Conservation (phyloP, 1,140 invertebrate species). For the Coelopa frigida region DNA sequence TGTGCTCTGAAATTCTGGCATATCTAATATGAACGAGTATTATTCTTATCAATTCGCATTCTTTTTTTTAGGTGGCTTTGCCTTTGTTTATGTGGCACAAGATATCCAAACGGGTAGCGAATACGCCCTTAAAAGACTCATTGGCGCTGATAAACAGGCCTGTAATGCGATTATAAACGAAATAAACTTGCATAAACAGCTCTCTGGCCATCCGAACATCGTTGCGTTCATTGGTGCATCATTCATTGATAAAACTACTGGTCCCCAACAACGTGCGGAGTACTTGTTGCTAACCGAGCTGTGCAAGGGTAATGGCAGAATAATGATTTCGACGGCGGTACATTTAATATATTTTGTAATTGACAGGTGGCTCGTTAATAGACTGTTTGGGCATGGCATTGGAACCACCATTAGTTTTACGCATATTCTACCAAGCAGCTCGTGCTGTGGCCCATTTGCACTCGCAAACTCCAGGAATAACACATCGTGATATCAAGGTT, state of each 20-base stretch:
- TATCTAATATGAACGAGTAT: slow-evolving; percentile 22
- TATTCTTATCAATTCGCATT: slow-evolving; percentile 23
- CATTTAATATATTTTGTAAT: slow-evolving; percentile 7
- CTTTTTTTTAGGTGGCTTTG: slow-evolving; percentile 77
- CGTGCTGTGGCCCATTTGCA: slow-evolving; percentile 91
- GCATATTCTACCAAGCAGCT: slow-evolving; percentile 87
- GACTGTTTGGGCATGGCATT: slow-evolving; percentile 70
- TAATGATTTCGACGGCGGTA: neutral
- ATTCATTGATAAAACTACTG: slow-evolving; percentile 62
- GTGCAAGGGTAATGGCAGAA: slow-evolving; percentile 49
- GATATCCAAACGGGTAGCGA: slow-evolving; percentile 78
- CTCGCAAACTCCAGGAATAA: slow-evolving; percentile 75
- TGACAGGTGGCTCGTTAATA: slow-evolving; percentile 66
- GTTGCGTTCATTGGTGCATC: slow-evolving; percentile 71
- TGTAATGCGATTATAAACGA: slow-evolving; percentile 70
- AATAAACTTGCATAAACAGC: slow-evolving; percentile 68
- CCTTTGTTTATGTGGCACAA: slow-evolving; percentile 88
- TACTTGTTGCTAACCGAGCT: slow-evolving; percentile 66
- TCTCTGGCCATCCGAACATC: slow-evolving; percentile 73
- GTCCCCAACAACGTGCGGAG: slow-evolving; percentile 59
- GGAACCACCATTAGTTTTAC: slow-evolving; percentile 67
- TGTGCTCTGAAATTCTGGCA: slow-evolving; percentile 18
- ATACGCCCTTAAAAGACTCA: slow-evolving; percentile 81
- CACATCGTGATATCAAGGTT: slow-evolving; percentile 78
- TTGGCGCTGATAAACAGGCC: slow-evolving; percentile 71